Base-by-base conservation (phyloP, 1,140 invertebrate species). In the Rhopalosiphum padi region DNA sequence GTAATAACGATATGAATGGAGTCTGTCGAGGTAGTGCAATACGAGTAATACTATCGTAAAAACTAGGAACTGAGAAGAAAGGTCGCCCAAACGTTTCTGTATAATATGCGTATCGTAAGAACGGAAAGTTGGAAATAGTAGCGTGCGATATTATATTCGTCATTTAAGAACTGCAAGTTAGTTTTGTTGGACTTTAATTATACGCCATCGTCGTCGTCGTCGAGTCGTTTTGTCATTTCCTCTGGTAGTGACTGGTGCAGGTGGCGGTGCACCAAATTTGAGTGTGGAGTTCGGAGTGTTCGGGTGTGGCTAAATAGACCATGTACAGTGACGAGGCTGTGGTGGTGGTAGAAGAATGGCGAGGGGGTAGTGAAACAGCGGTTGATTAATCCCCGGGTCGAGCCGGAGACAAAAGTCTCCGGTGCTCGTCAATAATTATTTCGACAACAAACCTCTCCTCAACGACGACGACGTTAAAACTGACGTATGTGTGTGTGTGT, bases 341-440 rank as follows among this genome's bases (percentile, higher is more conserved):
- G 46, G 43, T 46, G 23, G 4, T 18, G n/a, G 60, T 18, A n/a
- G 30, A 77, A 41, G 23, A 85, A 41, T n/a, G 43, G 18, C 4
- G 68, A 15, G 22, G 46, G 48, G 23, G 23, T 30, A 77, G 60
- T 30, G 60, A 77, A n/a, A 35, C 43, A 51, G 23, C 5, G 77
- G 91, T 93, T 93, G 91, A 93, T 93, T 93, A 93, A 93, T 93
- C 82, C 82, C 82, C 91, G 77, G 91, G 77, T 83, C 82, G 91
- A 86, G 91, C 46, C 82, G n/a, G 82, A 93, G 91, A 93, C 91
- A 93, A 93, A 93, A 93, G 91, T 93, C 91, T 92, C 91, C 82
- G 46, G 91, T 85, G 91, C 91, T 93, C 91, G 91, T 93, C 91
- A 93, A 93, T 93, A 93, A 93, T 93, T 93, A 93, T 93, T 93